Percentiles rank a stretch among this genome's conserved stretches.
These are phyloP conservation scores for Gadus macrocephalus DNA, from an alignment of 2,113 vertebrate species.

Conservation along the genomic window DNA sequence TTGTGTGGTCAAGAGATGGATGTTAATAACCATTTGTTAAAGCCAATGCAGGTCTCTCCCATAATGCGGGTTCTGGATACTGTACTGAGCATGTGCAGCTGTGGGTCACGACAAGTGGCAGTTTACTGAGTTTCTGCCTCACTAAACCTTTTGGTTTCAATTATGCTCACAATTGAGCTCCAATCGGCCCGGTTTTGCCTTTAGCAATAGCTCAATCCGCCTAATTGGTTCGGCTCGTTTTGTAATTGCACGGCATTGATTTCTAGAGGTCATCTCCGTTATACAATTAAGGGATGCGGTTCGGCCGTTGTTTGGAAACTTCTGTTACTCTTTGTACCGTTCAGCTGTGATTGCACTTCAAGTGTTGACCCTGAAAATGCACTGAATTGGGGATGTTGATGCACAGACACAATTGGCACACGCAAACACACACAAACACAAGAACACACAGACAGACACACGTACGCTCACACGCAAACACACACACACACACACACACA, in stretches of 20 bases:
- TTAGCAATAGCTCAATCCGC: slow-evolving; percentile 65
- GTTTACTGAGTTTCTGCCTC: slow-evolving; percentile 61
- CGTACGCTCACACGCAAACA: neutral
- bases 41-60: too few species aligned
- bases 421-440: slow-evolving; percentile 16
- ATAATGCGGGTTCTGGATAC: too few species aligned
- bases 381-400: neutral
- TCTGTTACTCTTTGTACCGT: slow-evolving; percentile 36
- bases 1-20: neutral
- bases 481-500: neutral
- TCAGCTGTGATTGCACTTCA: slow-evolving; percentile 23
- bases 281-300: slow-evolving; percentile 55
- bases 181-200: slow-evolving; percentile 64
- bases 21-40: too few species aligned
- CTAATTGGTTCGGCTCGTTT: slow-evolving; percentile 72
- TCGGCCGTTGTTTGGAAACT: slow-evolving; percentile 63
- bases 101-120: slow-evolving; percentile 50
- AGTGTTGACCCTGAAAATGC: neutral
- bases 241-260: slow-evolving; percentile 72
- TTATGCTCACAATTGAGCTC: slow-evolving; percentile 63
- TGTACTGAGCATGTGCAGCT: neutral
- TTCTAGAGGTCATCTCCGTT: slow-evolving; percentile 62
- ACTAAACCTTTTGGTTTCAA: slow-evolving; percentile 70
- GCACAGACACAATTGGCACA: neutral
- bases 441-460: slow-evolving; percentile 3